Evolutionary conservation across 2,113 vertebrate species (phyloP).

Genomic region (Laticauda colubrina): DNA sequence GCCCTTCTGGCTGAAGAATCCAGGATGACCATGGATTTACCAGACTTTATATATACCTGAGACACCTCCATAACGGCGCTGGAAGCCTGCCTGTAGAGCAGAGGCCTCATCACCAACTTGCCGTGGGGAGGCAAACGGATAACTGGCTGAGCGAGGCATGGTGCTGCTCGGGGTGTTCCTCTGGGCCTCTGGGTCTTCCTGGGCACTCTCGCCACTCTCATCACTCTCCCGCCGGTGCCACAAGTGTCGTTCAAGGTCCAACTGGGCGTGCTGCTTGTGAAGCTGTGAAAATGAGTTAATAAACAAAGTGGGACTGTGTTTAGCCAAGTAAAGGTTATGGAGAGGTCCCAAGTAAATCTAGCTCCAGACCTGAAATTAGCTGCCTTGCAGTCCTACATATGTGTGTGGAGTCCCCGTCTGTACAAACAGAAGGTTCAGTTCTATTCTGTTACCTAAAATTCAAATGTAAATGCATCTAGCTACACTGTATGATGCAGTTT

Average conservation of each 20-base stretch:
- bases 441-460: background rate
- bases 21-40: background rate
- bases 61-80: conserved; percentile 75
- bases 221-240: conserved; percentile 97
- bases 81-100: conserved; percentile 74
- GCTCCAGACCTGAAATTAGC: background rate
- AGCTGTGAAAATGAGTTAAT: conserved; percentile 68
- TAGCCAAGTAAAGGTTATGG: background rate
- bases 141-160: conserved; percentile 89
- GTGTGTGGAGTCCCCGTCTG: background rate
- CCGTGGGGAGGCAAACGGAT: conserved; percentile 74
- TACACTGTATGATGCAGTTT: background rate
- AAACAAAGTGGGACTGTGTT: accelerated
- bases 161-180: conserved; percentile 59
- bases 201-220: conserved; percentile 88
- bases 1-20: background rate
- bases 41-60: conserved; percentile 66
- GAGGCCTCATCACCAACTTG: conserved; percentile 71
- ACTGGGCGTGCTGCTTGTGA: conserved; percentile 91
- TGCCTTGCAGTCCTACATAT: too few relatives aligned
- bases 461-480: background rate
- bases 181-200: conserved; percentile 74
- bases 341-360: background rate
- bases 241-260: conserved; percentile 86
- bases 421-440: background rate